Base-by-base conservation (phyloP, 2,888 invertebrate genomes). In the Drosophila leonis region DNA sequence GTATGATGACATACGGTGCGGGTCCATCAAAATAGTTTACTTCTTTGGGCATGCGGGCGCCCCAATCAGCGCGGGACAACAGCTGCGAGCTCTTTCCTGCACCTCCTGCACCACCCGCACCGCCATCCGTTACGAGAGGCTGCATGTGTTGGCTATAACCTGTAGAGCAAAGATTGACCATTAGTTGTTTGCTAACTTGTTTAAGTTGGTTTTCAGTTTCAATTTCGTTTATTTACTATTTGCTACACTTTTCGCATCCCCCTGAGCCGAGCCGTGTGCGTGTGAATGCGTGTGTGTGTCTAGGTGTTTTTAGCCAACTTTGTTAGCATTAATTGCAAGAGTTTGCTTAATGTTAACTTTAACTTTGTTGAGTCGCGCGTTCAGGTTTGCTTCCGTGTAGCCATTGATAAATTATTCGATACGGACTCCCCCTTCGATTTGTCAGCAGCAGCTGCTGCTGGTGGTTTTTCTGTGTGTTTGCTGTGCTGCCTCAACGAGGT, bases 1-100 rank as follows among this genome's bases (percentile, higher is more conserved):
- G 96, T 76, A 96, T 95, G 72, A 96, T 94, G 48, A 96, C 96
- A 90, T 94, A 95, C 0, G 95, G 95, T 2, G 95, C 95, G 2
- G 96, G 95, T 10, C 94, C 94, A 35, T 83, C 64, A 82, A 96
- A 94, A 0, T 93, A 92, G 55, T 93, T 91, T 8, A 92, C 88
- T 18, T 91, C 78, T 27, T 92, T 94, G 0, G 95, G 92, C 0
- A 94, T 93, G 8, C 92, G 84, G 0, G 95, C 96, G 0, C 93
- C 93, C 96, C 96, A 96, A 59, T 94, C 94, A 0, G 92, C 91
- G 6, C 95, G 93, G 0, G 94, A 91, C 0, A 92, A 92, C 49
- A 92, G 82, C 24, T 86, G 88, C n/a, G 86, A 72, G 15, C 59
- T 51, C 20, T 20, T 37, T 24, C 31, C 57, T 9, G 4, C 48